These are phyloP conservation scores for Mechanitis messenoides DNA, from an alignment of 2,888 invertebrate genomes.

Conservation along the genomic window DNA sequence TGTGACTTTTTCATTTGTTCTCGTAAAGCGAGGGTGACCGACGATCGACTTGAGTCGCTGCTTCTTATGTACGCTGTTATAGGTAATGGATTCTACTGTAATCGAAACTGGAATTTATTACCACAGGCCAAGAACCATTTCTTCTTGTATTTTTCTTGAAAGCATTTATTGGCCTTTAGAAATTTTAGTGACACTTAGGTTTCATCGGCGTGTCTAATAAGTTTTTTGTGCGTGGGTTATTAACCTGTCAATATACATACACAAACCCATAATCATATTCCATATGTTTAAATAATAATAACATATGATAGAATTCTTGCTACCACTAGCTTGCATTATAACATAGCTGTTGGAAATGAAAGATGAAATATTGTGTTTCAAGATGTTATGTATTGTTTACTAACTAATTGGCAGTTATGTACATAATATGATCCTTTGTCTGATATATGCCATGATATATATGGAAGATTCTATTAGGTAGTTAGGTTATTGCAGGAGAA, in stretches of 20 bases:
- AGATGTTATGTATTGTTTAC: too few relatives aligned
- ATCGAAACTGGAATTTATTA: conserved; percentile 18
- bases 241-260: background rate
- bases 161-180: conserved; percentile 18
- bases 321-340: too few relatives aligned
- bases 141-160: background rate
- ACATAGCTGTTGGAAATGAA: too few relatives aligned
- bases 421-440: too few relatives aligned
- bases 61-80: conserved; percentile 28
- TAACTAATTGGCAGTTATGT: too few relatives aligned
- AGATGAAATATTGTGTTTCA: too few relatives aligned
- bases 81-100: conserved; percentile 29
- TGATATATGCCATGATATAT: too few relatives aligned
- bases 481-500: too few relatives aligned
- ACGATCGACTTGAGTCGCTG: conserved; percentile 28
- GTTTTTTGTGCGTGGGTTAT: conserved; percentile 16
- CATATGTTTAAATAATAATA: too few relatives aligned
- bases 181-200: conserved; percentile 22
- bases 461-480: too few relatives aligned
- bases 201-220: conserved; percentile 25
- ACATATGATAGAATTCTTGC: too few relatives aligned
- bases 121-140: background rate
- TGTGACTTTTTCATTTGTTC: conserved; percentile 16
- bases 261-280: background rate
- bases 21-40: conserved; percentile 29